Conservation (phyloP, 2,888 invertebrate species). For the Clitarchus hookeri region DNA sequence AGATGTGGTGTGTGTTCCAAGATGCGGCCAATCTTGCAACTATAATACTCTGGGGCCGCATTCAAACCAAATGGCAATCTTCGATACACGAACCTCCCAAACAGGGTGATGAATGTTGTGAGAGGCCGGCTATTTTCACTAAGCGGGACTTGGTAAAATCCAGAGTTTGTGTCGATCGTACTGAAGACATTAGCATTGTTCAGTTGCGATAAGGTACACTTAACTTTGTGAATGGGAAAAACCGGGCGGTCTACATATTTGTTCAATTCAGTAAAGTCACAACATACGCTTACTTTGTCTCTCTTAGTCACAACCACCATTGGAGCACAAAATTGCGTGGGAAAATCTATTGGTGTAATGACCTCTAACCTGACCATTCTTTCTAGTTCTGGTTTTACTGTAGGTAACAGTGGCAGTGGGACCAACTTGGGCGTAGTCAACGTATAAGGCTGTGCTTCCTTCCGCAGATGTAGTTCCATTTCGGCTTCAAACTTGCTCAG, state of each 20-base stretch:
- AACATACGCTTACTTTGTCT: not conserved
- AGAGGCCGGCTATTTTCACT: not conserved
- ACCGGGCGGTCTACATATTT: not conserved
- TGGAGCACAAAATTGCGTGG: not conserved
- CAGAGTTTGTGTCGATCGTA: not conserved
- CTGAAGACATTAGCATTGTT: not conserved
- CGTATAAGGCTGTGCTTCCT: too few relatives aligned
- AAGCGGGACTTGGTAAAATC: not conserved
- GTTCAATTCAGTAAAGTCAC: not conserved
- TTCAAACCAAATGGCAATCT: not conserved
- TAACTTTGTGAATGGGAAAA: not conserved
- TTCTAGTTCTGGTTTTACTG: not conserved
- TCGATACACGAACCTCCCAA: constrained; percentile 1
- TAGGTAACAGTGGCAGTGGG: too few relatives aligned
- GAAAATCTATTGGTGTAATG: not conserved
- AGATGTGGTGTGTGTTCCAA: not conserved
- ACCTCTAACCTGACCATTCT: not conserved
- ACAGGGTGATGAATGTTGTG: not conserved
- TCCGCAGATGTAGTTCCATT: too few relatives aligned
- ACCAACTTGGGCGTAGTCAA: too few relatives aligned
- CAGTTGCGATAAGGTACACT: not conserved
- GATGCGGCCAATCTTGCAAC: not conserved
- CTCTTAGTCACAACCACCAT: not conserved
- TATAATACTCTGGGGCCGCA: not conserved
- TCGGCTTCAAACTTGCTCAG: not conserved